A percentile compares a stretch with the other conserved stretches of the same genome.
Conservation (phyloP, 2,888 invertebrate species). For the Thymelicus sylvestris region DNA sequence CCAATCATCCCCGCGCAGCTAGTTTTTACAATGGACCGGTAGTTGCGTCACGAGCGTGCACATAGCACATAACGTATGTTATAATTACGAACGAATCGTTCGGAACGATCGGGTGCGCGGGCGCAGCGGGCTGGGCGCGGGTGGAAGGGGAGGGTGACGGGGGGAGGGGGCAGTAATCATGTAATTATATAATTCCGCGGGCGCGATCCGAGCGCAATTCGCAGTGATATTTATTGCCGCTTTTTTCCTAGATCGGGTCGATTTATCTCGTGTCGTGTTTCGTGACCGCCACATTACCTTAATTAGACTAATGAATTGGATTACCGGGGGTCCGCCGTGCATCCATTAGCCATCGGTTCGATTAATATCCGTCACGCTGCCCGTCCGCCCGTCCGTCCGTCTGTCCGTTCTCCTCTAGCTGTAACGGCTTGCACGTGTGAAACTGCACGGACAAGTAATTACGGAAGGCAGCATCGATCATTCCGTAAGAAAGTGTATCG, state of each 20-base stretch:
- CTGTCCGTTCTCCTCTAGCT: slow-evolving; percentile 8
- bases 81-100: slow-evolving; percentile 30
- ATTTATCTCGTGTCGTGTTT: slow-evolving; percentile 35
- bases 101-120: not conserved
- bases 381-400: slow-evolving; percentile 21
- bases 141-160: not conserved
- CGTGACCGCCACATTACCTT: slow-evolving; percentile 37
- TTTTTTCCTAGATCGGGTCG: slow-evolving; percentile 32
- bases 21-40: slow-evolving; percentile 31
- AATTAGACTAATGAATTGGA: slow-evolving; percentile 38
- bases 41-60: slow-evolving; percentile 30
- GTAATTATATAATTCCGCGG: slow-evolving; percentile 32
- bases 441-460: slow-evolving; percentile 27
- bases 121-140: not conserved
- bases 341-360: slow-evolving; percentile 32
- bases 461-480: slow-evolving; percentile 26
- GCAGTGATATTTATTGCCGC: slow-evolving; percentile 37
- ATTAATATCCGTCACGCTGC: slow-evolving; percentile 31
- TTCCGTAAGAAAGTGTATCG: slow-evolving; percentile 13
- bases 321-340: slow-evolving; percentile 29
- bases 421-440: slow-evolving; percentile 28
- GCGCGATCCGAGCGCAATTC: slow-evolving; percentile 33
- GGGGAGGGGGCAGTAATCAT: slow-evolving; percentile 21
- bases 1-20: slow-evolving; percentile 25
- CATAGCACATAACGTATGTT: slow-evolving; percentile 30